Evolutionary conservation across 53 echinoderm and acorn worm genomes (phyloP).

Genomic region (Mesocentrotus franciscanus): DNA sequence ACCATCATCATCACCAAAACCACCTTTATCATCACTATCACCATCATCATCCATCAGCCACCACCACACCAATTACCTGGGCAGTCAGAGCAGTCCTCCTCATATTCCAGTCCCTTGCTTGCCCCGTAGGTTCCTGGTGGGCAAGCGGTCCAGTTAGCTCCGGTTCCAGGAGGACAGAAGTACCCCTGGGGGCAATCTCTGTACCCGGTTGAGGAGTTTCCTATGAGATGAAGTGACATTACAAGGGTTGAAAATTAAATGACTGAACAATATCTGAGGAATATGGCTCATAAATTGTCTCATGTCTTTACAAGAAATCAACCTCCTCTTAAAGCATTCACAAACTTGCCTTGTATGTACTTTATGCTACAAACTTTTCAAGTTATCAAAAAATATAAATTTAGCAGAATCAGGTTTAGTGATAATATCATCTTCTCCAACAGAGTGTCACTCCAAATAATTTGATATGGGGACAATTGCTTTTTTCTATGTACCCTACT

Average conservation of each 20-base stretch:
- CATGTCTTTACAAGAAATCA: too few relatives aligned
- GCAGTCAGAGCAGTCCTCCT: constrained; percentile 89
- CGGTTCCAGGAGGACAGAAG: constrained; percentile 92
- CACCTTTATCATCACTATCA: background rate
- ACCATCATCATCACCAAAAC: background rate
- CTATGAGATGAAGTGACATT: constrained; percentile 58
- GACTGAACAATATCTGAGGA: background rate
- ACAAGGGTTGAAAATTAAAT: background rate
- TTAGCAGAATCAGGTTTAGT: too few relatives aligned
- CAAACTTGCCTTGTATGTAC: too few relatives aligned
- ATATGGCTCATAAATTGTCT: background rate
- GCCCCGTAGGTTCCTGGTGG: constrained; percentile 95
- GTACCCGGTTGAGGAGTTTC: constrained; percentile 90
- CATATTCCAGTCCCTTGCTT: constrained; percentile 80
- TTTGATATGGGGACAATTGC: too few relatives aligned
- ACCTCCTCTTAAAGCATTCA: background rate
- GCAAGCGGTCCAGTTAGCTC: constrained; percentile 98
- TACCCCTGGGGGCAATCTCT: constrained; percentile 86
- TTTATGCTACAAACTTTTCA: too few relatives aligned
- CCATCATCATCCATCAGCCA: background rate
- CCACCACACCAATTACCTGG: constrained; percentile 70
- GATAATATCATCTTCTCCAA: too few relatives aligned
- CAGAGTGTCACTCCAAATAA: too few relatives aligned
- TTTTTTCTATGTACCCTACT: too few relatives aligned
- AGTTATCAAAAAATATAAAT: too few relatives aligned